Evolutionary conservation across 2,888 invertebrate genomes (phyloP).

Genomic region (Barypeithes pellucidus): DNA sequence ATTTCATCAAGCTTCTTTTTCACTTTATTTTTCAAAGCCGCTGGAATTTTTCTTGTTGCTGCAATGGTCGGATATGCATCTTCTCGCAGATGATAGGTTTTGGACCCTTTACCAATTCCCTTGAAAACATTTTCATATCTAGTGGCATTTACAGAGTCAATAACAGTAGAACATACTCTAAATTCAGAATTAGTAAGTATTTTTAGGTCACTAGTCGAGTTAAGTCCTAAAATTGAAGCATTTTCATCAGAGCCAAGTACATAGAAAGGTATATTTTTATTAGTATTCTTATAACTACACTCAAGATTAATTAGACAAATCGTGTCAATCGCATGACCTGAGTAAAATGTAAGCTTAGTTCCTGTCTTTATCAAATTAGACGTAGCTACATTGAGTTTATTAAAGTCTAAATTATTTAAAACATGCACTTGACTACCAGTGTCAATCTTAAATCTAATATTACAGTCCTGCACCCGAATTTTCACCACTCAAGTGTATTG

Average conservation of each 20-base stretch:
- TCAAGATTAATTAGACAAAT: constrained; percentile 14
- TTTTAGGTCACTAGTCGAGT: constrained; percentile 2
- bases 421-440: constrained; percentile 16
- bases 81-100: neutral
- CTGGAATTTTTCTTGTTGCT: neutral
- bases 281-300: neutral
- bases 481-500: constrained; percentile 25
- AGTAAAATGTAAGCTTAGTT: neutral
- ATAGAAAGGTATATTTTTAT: constrained; percentile 2
- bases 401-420: constrained; percentile 2
- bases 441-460: constrained; percentile 5
- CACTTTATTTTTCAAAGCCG: neutral
- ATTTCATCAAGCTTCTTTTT: neutral
- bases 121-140: neutral
- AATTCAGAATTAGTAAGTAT: constrained; percentile 10
- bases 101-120: neutral
- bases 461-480: neutral
- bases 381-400: neutral
- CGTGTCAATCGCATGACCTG: constrained; percentile 2
- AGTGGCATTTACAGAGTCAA: neutral
- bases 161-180: neutral
- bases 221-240: constrained; percentile 22
- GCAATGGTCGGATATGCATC: neutral
- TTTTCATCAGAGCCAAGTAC: neutral
- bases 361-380: neutral